phyloP scores from a whole-genome alignment of 2,888 invertebrate species.

The Nephrotoma appendiculata region DNA sequence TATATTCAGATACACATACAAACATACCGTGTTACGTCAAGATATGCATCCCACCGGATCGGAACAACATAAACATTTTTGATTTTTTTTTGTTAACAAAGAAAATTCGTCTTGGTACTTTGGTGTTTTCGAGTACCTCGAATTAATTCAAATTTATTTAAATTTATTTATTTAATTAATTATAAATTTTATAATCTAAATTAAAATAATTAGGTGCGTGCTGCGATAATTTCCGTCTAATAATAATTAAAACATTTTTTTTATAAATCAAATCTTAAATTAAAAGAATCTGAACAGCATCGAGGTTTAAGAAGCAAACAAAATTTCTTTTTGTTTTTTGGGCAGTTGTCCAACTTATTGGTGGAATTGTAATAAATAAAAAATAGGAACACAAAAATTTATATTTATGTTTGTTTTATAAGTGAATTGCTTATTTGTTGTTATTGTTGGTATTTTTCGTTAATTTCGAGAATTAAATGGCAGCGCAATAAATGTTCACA shows the following conservation, averaged over 20 bases:
- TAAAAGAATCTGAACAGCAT: background rate
- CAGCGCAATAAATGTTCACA: background rate
- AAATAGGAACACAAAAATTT: background rate
- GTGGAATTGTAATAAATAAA: background rate
- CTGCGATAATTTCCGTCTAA: background rate
- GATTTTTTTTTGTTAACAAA: background rate
- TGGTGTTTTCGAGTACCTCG: background rate
- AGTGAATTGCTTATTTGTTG: background rate
- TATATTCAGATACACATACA: background rate
- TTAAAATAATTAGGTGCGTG: background rate
- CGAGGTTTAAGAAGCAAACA: background rate
- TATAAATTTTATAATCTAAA: background rate
- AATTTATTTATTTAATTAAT: background rate
- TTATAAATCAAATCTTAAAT: background rate
- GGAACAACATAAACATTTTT: too few species aligned
- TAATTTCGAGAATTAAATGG: background rate
- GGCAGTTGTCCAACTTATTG: background rate
- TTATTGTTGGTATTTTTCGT: background rate
- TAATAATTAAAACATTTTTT: background rate
- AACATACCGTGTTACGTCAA: background rate
- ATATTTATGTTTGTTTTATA: background rate
- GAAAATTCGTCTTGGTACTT: background rate
- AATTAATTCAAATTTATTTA: background rate
- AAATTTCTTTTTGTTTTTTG: background rate
- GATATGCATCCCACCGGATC: background rate